phyloP scores from a whole-genome alignment of 2,797 vertebrate genomes.

The Trichosurus vulpecula region DNA sequence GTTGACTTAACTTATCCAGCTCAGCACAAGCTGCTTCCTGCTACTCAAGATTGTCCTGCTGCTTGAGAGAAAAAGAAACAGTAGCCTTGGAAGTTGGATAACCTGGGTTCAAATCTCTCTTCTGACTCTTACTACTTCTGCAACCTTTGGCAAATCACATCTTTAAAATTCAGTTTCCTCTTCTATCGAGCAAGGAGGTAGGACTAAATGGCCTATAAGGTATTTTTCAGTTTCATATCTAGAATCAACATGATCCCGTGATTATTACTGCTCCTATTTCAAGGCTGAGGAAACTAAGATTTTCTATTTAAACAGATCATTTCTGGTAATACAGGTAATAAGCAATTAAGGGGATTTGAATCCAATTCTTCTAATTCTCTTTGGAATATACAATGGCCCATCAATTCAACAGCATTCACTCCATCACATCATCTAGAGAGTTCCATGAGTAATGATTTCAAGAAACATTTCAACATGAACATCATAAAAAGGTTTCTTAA shows the following conservation, averaged over 20 bases:
- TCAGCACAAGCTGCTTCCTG: not conserved
- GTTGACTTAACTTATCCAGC: not conserved
- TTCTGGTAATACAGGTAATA: not conserved
- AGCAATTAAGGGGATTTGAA: not conserved
- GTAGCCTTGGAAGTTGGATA: not conserved
- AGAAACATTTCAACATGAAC: not conserved
- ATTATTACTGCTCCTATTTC: not conserved
- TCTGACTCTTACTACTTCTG: not conserved
- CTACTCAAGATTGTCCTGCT: not conserved
- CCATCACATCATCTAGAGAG: not conserved
- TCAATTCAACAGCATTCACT: not conserved
- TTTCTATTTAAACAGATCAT: not conserved
- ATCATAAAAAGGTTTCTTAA: not conserved
- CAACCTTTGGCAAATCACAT: not conserved
- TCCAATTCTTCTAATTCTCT: not conserved
- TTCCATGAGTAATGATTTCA: not conserved
- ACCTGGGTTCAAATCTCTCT: not conserved
- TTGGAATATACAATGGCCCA: not conserved
- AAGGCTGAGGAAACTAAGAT: not conserved
- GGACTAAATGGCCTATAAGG: not conserved
- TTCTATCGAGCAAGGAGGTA: not conserved
- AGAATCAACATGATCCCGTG: not conserved
- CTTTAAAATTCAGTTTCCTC: not conserved
- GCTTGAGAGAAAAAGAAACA: not conserved
- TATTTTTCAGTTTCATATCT: not conserved